Percentiles rank a stretch among this genome's conserved stretches.
Conservation (phyloP, 2,888 invertebrate genomes). For the Sarcophaga caerulescens region DNA sequence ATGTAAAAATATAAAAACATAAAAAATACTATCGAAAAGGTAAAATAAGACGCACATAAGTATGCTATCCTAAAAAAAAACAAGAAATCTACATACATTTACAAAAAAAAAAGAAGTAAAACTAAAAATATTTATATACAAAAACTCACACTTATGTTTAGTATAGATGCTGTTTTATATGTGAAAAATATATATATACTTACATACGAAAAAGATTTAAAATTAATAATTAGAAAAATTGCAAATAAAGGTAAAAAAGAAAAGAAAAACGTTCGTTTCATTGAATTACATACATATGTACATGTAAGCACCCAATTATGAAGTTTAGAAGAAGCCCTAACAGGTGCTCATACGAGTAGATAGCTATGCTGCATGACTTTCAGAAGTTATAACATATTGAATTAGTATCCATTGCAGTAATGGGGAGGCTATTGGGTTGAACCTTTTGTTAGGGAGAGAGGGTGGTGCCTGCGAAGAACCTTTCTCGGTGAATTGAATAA, state of each 20-base stretch:
- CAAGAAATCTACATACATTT: conserved; percentile 22
- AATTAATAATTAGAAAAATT: conserved; percentile 1
- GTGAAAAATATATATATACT: conserved; percentile 39
- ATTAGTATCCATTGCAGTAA: no score
- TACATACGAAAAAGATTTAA: not conserved
- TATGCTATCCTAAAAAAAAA: conserved; percentile 62
- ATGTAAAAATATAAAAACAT: conserved; percentile 27
- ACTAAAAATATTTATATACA: conserved; percentile 42
- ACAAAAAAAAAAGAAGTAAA: conserved; percentile 29
- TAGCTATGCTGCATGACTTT: no score
- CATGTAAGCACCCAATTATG: no score
- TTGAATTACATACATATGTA: no score
- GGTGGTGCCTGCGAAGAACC: no score
- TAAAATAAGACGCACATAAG: conserved; percentile 66
- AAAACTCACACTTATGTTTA: conserved; percentile 52
- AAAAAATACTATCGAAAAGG: not conserved
- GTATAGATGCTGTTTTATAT: conserved; percentile 63
- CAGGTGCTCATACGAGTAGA: no score
- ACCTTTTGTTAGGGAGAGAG: no score
- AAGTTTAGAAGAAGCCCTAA: no score
- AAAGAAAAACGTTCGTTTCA: not conserved
- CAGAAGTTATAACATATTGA: no score
- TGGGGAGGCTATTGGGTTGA: no score
- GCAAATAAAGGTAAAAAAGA: not conserved
- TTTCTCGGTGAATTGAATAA: no score